Evolutionary conservation across 2,888 invertebrate species (phyloP).

Genomic region (Sesia apiformis): DNA sequence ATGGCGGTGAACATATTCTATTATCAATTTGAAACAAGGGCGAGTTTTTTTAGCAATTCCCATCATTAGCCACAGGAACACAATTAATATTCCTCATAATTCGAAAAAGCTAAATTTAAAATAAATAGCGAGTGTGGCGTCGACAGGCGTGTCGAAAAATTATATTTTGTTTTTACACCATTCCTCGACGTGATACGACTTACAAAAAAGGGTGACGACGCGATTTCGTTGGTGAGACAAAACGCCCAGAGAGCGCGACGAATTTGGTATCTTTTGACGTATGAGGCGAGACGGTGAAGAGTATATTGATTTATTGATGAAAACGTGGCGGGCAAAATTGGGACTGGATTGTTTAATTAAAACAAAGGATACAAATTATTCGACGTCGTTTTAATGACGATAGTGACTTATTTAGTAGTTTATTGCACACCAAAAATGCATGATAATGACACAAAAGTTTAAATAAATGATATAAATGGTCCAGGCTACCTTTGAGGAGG

Average conservation of each 20-base stretch:
- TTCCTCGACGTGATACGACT: constrained; percentile 40
- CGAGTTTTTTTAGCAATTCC: not conserved
- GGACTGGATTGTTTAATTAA: too few relatives aligned
- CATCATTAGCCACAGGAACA: constrained; percentile 7
- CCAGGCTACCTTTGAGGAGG: too few relatives aligned
- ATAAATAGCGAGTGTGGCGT: constrained; percentile 46
- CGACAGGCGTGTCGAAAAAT: constrained; percentile 58
- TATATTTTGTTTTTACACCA: constrained; percentile 58
- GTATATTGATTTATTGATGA: constrained; percentile 5
- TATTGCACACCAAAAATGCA: too few relatives aligned
- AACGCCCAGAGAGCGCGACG: constrained; percentile 31
- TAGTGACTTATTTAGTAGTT: too few relatives aligned
- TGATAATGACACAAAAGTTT: too few relatives aligned
- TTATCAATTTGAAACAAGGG: not conserved
- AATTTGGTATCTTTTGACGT: constrained; percentile 16
- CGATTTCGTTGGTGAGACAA: constrained; percentile 39
- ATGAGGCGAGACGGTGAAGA: constrained; percentile 7
- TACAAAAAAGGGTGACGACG: constrained; percentile 50
- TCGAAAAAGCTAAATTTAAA: constrained; percentile 41
- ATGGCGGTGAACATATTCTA: too few relatives aligned
- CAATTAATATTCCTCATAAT: constrained; percentile 28
- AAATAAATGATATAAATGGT: too few relatives aligned
- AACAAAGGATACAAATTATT: too few relatives aligned
- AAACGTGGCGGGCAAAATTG: too few relatives aligned
- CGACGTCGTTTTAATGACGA: too few relatives aligned